phyloP scores from a whole-genome alignment of 2,113 vertebrate genomes.

The Epinephelus lanceolatus region DNA sequence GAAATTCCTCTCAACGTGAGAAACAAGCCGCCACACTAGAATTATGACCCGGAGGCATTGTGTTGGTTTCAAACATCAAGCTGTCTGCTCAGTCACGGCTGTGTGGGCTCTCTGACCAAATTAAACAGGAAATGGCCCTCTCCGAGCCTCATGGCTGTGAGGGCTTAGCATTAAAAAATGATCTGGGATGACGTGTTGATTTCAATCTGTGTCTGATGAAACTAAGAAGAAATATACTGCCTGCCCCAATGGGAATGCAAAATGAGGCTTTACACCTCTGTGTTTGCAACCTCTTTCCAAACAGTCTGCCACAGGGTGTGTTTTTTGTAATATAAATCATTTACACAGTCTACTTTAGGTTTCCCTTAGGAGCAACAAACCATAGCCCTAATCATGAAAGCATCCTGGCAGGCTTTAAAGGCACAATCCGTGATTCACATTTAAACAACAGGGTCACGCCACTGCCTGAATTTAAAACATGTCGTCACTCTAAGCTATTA shows the following conservation, averaged over 20 bases:
- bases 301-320: conserved; percentile 30
- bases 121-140: conserved; percentile 64
- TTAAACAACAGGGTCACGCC: conserved; percentile 15
- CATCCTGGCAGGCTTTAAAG: conserved; percentile 28
- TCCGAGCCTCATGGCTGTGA: conserved; percentile 17
- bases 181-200: conserved; percentile 60
- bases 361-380: conserved; percentile 45
- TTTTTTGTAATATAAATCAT: conserved; percentile 64
- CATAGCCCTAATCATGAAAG: conserved; percentile 47
- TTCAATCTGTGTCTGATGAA: conserved; percentile 69
- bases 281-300: conserved; percentile 36
- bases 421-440: conserved; percentile 22
- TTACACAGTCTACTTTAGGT: conserved; percentile 53
- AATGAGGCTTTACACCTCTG: conserved; percentile 45
- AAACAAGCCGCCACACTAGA: conserved; percentile 62
- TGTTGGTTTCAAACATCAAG: conserved; percentile 69
- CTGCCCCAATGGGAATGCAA: conserved; percentile 31
- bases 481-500: neutral
- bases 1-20: conserved; percentile 62
- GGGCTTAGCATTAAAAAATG: conserved; percentile 51
- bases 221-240: conserved; percentile 55
- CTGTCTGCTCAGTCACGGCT: conserved; percentile 58
- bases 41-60: conserved; percentile 67
- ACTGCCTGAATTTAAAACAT: conserved; percentile 10
- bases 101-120: conserved; percentile 52